Evolutionary conservation across 2,797 vertebrate genomes (phyloP), one percentile per base, ranked within the genome.

Genomic region (Microctenopoma lineatum): DNA sequence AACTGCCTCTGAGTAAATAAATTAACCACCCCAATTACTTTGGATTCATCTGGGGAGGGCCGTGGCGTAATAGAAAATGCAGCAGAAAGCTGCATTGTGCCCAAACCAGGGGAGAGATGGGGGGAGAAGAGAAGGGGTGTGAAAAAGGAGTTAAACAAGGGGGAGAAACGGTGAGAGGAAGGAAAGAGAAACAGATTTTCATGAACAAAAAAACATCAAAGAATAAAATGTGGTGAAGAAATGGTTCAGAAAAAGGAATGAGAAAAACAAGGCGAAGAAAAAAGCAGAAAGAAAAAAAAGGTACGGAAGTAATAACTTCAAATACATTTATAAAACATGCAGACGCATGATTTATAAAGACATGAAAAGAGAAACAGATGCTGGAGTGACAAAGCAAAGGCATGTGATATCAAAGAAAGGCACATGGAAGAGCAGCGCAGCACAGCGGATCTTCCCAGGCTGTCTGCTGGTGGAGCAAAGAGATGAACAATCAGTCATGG

Each of bases 11-110:
- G 96, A 97, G 97, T 98, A 98, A 99, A 99, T 99, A 99, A 99
- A 99, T 99, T 98, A 99, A 98, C 96, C 96, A 98, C 96, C 97
- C 97, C 97, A 99, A 99, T 99, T 99, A 99, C 97, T 97, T 96
- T 96, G 96, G 96, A 97, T 96, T 96, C 96, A 97, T 97, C 96
- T 96, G 96, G 97, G 98, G 96, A 98, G 88, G 89, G 83, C 88
- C 58, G 56, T 90, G 87, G 94, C 91, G 89, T 94, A 96, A 96
- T 95, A 95, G 95, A 97, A 96, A 93, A 96, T 90, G 93, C 84
- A 81, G 94, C 93, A 95, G 95, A 97, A 97, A 95, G 96, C 94
- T 89, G 93, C 93, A 95, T 85, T 90, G 87, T 94, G 95, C 94
- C 91, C 95, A 95, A 96, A 96, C 93, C 69, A 39, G 69, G 67